phyloP scores from a whole-genome alignment of 2,113 vertebrate genomes.

The Charina bottae region DNA sequence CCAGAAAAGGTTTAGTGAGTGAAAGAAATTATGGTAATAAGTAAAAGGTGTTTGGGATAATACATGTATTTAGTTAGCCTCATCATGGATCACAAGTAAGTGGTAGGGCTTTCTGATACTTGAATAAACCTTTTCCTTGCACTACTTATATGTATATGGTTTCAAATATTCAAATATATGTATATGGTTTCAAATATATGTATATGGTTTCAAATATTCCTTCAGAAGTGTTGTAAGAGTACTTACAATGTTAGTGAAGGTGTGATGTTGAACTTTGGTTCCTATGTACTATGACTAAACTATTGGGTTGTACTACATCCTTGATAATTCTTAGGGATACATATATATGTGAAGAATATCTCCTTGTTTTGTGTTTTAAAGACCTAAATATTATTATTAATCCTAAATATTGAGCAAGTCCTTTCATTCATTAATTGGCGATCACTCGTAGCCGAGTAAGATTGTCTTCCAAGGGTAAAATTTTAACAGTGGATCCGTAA shows the following conservation, averaged over 20 bases:
- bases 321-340: background rate
- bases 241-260: background rate
- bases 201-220: background rate
- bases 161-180: background rate
- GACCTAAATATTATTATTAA: background rate
- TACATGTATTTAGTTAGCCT: background rate
- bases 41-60: background rate
- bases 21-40: conserved; percentile 3
- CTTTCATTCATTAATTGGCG: no score
- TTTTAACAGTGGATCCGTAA: no score
- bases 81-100: background rate
- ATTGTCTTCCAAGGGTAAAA: no score
- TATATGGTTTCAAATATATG: background rate
- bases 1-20: conserved; percentile 45
- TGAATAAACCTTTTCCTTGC: background rate
- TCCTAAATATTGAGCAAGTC: background rate
- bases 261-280: background rate
- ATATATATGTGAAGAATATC: background rate
- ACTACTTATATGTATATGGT: background rate
- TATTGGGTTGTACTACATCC: background rate
- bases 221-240: background rate
- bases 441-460: no score
- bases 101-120: background rate
- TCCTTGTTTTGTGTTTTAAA: background rate
- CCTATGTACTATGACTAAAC: background rate